Percentiles rank a stretch among this genome's conserved stretches.
These are phyloP conservation scores for Phataginus tricuspis DNA, from an alignment of 2,797 vertebrate species.

Conservation along the genomic window DNA sequence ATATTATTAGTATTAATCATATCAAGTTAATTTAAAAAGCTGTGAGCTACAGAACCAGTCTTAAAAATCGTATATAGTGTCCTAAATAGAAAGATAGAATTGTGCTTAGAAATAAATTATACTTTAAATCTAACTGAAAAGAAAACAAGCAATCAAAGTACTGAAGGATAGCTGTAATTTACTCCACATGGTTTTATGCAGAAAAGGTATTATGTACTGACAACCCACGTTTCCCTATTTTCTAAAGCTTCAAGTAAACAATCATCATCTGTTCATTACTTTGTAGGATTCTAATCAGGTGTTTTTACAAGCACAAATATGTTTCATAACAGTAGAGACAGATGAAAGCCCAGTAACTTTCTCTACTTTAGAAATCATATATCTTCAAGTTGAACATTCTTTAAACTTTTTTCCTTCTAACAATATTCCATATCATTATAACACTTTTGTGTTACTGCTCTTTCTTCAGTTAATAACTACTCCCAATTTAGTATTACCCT, in stretches of 20 bases:
- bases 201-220: neutral
- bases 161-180: slow-evolving; percentile 18
- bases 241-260: neutral
- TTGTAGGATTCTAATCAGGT: neutral
- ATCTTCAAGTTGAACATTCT: neutral
- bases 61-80: neutral
- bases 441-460: neutral
- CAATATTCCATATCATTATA: neutral
- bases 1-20: neutral
- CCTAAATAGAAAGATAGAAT: neutral
- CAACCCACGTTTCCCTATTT: neutral
- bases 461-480: neutral
- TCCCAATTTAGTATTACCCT: neutral
- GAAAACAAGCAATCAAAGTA: neutral
- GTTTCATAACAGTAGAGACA: neutral
- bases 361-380: neutral
- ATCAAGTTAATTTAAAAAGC: neutral
- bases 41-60: neutral
- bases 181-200: neutral
- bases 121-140: neutral
- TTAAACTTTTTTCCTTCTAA: neutral
- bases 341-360: neutral
- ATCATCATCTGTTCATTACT: neutral
- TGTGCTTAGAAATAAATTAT: slow-evolving; percentile 15
- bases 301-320: neutral